Base-by-base conservation (phyloP, 92 coral and sea anemone species). In the Siderastrea radians region DNA sequence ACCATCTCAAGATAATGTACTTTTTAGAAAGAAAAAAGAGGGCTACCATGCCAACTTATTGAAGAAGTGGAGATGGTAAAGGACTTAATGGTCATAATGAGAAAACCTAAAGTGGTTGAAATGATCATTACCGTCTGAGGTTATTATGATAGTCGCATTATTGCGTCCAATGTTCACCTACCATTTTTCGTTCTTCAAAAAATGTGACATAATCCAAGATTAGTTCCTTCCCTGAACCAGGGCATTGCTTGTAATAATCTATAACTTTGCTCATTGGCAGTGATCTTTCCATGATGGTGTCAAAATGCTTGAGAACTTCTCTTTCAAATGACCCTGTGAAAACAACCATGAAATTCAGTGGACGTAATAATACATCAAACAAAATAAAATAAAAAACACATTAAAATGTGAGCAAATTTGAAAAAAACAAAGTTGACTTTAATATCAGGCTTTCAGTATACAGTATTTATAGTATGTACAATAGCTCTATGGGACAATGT, bases 241-340 rank as follows among this genome's bases (percentile, higher is more conserved):
- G n/a, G 58, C 92, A 83, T 14, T 88, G 70, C 59, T 69, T 13
- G 44, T 82, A 84, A 61, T 78, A 73, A 1, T 51, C 63, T 2
- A 72, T 77, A 0, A 92, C 86, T 74, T 92, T 88, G 2, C 84
- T 85, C 13, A 85, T 5, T 12, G 92, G 95, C 0, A 92, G 87
- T 44, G 95, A 71, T 67, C 68, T 79, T 9, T 47, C 79, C 49
- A 92, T 84, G 16, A 91, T 91, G 72, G n/a, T 15, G 0, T 87
- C 89, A 77, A 84, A 74, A 74, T 88, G 49, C 47, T 78, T 59
- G 2, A 91, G 66, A 48, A 92, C 80, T 49, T 75, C 83, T 43
- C 94, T 87, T 74, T 92, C 92, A 80, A 84, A 61, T 16, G 85
- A 91, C 9, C 94, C 91, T 55, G 60, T 4, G 43, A n/a, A 66